Base-by-base conservation (phyloP, 2,888 invertebrate genomes). In the Xanthia togata region DNA sequence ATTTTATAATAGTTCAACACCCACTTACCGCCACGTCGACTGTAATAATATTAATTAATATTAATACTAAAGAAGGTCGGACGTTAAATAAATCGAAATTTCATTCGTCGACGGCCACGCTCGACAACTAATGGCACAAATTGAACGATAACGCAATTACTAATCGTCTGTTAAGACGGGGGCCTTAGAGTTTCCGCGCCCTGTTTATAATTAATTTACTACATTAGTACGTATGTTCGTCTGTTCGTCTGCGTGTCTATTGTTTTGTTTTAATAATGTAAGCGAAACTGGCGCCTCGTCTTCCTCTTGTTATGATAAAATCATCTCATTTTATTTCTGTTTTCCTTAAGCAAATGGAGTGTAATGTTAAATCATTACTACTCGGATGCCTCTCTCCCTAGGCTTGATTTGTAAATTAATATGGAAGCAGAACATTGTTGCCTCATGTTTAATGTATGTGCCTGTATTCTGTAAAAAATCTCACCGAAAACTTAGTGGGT, bases 101-200 rank as follows among this genome's bases (percentile, higher is more conserved):
- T 88, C 35, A 85, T 89, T 82, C 75, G 82, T 72, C 80, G 76
- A 78, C 82, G 78, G 79, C 81, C 75, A 80, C 67, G 82, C 78
- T 74, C 79, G 68, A 72, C 75, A 82, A 80, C 75, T 88, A 85
- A 88, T 88, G 83, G 86, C 83, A 73, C 85, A 90, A 91, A 90
- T 91, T 90, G 84, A 91, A 91, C 85, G 88, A 91, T 90, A 91
- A 90, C 86, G 90, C 84, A 87, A 89, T 91, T 89, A 90, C 84
- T 88, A 86, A 91, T 88, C 85, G 87, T 79, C 78, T 83, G 82
- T 84, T 82, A 88, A 89, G 89, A 90, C 86, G 88, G 73, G 73
- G 80, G 73, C 63, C 81, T 67, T 78, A 78, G 85, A 85, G 82
- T 84, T 88, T 83, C 83, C 84, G 82, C 83, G 84, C 87, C 77